Evolutionary conservation across 2,113 vertebrate species (phyloP).

Genomic region (Blennius ocellaris): DNA sequence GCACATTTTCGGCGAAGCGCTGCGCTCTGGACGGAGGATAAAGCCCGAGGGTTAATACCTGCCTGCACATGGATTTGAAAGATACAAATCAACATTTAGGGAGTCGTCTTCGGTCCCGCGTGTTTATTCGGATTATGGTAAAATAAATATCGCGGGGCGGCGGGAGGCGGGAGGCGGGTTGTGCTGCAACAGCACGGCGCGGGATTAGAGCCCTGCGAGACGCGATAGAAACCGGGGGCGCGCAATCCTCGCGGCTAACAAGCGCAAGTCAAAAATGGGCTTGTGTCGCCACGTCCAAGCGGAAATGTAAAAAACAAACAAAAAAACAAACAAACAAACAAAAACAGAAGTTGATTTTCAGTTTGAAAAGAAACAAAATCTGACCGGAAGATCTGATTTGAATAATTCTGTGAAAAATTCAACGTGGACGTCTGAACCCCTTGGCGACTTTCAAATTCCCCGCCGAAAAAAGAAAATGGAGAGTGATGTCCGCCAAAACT

Average conservation of each 20-base stretch:
- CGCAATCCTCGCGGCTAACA: conserved; percentile 6
- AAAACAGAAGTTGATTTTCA: too few relatives aligned
- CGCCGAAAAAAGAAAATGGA: too few relatives aligned
- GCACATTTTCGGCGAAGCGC: not conserved
- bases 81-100: conserved; percentile 59
- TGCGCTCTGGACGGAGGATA: too few relatives aligned
- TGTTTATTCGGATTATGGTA: conserved; percentile 71
- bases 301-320: too few relatives aligned
- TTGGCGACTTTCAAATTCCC: too few relatives aligned
- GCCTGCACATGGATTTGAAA: conserved; percentile 35
- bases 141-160: conserved; percentile 67
- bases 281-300: not conserved
- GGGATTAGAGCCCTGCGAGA: conserved; percentile 47
- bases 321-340: too few relatives aligned
- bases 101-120: conserved; percentile 32
- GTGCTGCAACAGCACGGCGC: conserved; percentile 55
- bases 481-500: too few relatives aligned
- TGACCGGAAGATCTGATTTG: too few relatives aligned
- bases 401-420: too few relatives aligned
- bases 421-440: too few relatives aligned
- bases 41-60: conserved; percentile 59
- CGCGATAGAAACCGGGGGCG: conserved; percentile 31
- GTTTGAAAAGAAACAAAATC: too few relatives aligned
- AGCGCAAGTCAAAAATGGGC: not conserved
- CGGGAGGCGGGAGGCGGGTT: conserved; percentile 38